These are phyloP conservation scores for Diploptera punctata DNA, from an alignment of 2,888 invertebrate species.

Conservation along the genomic window DNA sequence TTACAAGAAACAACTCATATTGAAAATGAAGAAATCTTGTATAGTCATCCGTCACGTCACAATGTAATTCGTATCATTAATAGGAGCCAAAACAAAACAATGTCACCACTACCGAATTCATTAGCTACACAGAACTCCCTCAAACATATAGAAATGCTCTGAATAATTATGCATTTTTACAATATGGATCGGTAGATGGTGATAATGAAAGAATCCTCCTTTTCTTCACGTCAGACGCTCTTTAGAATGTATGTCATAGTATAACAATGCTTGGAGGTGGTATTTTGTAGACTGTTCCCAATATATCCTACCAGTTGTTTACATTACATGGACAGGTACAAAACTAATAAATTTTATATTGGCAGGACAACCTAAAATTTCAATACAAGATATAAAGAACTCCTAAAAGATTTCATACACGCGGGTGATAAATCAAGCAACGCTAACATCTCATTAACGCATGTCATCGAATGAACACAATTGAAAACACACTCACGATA, in stretches of 20 bases:
- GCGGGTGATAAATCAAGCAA: no score
- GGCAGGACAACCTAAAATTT: no score
- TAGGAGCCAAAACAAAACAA: neutral
- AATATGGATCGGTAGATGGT: neutral
- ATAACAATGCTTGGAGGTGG: neutral
- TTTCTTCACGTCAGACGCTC: neutral
- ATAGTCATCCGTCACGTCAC: neutral
- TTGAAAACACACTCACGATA: no score
- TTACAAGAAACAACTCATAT: neutral
- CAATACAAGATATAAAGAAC: no score
- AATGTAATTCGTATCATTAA: neutral
- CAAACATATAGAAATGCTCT: neutral
- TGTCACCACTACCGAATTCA: neutral
- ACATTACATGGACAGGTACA: neutral
- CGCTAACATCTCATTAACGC: no score
- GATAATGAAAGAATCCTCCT: slow-evolving; percentile 2
- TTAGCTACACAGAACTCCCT: neutral
- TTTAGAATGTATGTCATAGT: neutral
- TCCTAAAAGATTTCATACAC: no score
- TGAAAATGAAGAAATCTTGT: neutral
- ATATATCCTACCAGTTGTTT: neutral
- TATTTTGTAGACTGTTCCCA: neutral
- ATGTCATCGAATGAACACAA: no score
- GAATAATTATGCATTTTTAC: neutral
- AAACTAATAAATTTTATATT: no score